Conservation (phyloP, 64 coral and sea anemone genomes). For the Pocillopora verrucosa region DNA sequence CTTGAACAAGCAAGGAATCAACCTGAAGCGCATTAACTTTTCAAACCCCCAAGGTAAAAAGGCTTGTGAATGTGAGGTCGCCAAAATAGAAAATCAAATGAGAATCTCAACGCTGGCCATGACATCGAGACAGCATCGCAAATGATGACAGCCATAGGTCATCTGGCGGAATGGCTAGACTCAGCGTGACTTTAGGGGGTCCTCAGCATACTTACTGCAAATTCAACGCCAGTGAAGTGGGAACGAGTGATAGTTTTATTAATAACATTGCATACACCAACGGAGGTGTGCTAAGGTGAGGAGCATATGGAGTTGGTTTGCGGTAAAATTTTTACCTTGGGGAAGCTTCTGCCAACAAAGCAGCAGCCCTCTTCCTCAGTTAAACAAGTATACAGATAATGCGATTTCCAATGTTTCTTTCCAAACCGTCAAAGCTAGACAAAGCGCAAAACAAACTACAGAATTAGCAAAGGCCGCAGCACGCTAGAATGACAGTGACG, state of each 20-base stretch:
- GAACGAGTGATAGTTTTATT: not conserved
- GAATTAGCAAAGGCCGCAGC: not conserved
- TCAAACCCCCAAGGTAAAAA: not conserved
- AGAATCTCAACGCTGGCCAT: no score
- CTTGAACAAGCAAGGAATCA: not conserved
- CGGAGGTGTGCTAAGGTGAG: not conserved
- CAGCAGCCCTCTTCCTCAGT: conserved; percentile 4
- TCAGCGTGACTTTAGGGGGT: no score
- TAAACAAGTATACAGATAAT: conserved; percentile 11
- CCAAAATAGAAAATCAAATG: no score
- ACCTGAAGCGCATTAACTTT: not conserved
- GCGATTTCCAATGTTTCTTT: conserved; percentile 25
- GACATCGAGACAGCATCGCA: no score
- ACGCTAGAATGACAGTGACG: not conserved
- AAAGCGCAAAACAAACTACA: not conserved
- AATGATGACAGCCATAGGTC: no score
- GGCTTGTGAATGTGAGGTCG: no score
- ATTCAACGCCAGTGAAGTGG: not conserved
- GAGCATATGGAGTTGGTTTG: not conserved
- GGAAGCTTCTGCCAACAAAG: conserved; percentile 47
- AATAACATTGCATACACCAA: not conserved
- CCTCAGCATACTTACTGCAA: no score
- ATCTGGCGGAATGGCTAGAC: no score
- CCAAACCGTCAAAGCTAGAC: not conserved
- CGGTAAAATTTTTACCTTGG: conserved; percentile 24